A percentile compares a stretch with the other conserved stretches of the same genome.
phyloP scores from a whole-genome alignment of 2,113 vertebrate species.

The Daboia siamensis region DNA sequence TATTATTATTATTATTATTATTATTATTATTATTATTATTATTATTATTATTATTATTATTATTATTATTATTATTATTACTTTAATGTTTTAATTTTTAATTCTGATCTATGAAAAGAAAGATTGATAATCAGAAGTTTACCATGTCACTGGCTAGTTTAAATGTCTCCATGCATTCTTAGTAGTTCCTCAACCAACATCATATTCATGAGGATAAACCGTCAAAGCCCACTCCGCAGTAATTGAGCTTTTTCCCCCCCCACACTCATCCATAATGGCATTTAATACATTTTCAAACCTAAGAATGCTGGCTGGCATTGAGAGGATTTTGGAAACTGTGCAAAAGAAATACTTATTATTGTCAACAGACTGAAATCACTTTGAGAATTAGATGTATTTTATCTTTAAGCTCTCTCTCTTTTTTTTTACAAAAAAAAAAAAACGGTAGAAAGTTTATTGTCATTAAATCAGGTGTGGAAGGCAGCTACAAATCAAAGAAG shows the following conservation, averaged over 20 bases:
- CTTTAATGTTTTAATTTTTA: background rate
- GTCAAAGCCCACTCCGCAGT: background rate
- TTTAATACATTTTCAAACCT: constrained; percentile 12
- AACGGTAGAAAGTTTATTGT: background rate
- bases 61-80: too few species aligned
- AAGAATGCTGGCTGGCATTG: background rate
- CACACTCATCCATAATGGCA: background rate
- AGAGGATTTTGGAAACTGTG: background rate
- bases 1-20: too few species aligned
- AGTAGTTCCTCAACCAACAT: background rate
- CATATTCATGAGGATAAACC: background rate
- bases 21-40: too few species aligned
- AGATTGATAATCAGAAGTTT: background rate
- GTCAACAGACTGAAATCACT: background rate
- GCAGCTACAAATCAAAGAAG: background rate
- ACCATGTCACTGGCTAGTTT: too few species aligned
- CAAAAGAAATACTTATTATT: background rate
- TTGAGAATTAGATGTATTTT: background rate
- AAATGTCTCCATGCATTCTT: background rate
- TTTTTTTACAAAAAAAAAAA: background rate
- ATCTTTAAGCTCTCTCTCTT: background rate
- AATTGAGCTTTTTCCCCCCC: fast-evolving
- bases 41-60: too few species aligned
- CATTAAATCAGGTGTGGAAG: background rate
- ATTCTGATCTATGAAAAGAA: background rate